These are phyloP conservation scores for Stegostoma tigrinum DNA, from an alignment of 2,113 vertebrate genomes.

Conservation along the genomic window DNA sequence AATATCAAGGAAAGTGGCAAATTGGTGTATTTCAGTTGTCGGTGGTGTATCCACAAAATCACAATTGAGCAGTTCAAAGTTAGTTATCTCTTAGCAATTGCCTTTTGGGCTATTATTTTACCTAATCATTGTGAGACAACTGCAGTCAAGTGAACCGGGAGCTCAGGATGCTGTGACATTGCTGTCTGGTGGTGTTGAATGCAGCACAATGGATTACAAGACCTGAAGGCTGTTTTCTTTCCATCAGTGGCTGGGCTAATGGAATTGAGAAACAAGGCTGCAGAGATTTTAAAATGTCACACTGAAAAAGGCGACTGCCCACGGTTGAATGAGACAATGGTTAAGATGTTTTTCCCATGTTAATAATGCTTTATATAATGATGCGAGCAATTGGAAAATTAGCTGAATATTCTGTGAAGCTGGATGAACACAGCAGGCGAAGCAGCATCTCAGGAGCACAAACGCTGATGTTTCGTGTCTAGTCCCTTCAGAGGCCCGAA, in stretches of 20 bases:
- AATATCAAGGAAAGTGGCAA: background rate
- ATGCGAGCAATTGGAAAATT: background rate
- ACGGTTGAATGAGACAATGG: background rate
- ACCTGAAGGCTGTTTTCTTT: background rate
- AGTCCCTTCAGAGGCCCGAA: too few species aligned
- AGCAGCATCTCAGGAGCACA: too few species aligned
- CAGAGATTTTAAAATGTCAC: background rate
- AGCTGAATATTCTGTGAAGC: background rate
- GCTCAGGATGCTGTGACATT: background rate
- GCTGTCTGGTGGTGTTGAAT: background rate
- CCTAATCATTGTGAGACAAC: background rate
- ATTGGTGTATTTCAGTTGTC: background rate
- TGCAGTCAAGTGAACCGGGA: background rate
- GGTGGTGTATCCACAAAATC: background rate
- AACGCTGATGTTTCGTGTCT: too few species aligned
- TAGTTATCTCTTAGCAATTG: background rate
- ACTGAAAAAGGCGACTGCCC: background rate
- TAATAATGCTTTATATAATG: background rate
- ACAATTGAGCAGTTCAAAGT: background rate
- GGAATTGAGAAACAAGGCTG: background rate
- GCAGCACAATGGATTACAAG: background rate
- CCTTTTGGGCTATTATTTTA: background rate
- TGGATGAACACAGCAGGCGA: too few species aligned
- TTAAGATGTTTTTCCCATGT: background rate
- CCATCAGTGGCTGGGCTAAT: background rate